These are phyloP conservation scores for Empidonax alnorum DNA, from an alignment of 2,113 vertebrate species.

Conservation along the genomic window DNA sequence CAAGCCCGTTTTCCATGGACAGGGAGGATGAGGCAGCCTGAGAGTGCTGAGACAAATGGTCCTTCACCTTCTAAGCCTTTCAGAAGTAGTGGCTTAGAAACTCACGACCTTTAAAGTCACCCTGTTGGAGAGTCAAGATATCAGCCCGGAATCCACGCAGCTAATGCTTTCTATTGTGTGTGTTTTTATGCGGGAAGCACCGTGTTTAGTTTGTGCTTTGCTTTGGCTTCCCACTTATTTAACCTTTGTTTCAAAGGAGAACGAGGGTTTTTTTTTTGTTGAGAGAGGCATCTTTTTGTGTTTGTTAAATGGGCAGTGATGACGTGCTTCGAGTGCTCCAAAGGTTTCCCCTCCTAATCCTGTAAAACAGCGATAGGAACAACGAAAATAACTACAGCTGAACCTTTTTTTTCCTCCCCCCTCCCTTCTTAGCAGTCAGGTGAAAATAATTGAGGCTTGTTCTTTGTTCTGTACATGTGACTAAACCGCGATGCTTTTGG, in stretches of 20 bases:
- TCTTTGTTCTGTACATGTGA: neutral
- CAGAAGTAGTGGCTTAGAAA: neutral
- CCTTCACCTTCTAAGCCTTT: neutral
- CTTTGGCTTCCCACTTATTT: neutral
- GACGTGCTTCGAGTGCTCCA: neutral
- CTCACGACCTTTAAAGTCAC: neutral
- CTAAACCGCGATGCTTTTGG: neutral
- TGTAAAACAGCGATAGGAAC: neutral
- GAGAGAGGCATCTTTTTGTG: conserved; percentile 8
- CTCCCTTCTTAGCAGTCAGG: neutral
- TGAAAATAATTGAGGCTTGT: neutral
- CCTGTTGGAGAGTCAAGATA: neutral
- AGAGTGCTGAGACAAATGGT: neutral
- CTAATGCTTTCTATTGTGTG: neutral
- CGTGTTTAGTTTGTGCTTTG: neutral
- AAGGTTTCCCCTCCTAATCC: neutral
- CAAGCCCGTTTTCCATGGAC: neutral
- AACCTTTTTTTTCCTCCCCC: neutral
- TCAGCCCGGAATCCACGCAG: neutral
- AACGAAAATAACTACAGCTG: neutral
- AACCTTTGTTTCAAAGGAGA: neutral
- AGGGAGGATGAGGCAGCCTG: neutral
- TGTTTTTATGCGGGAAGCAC: neutral
- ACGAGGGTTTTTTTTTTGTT: neutral
- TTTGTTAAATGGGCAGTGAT: neutral